Conservation (phyloP, 2,113 vertebrate genomes). For the Psammodynastes pulverulentus region DNA sequence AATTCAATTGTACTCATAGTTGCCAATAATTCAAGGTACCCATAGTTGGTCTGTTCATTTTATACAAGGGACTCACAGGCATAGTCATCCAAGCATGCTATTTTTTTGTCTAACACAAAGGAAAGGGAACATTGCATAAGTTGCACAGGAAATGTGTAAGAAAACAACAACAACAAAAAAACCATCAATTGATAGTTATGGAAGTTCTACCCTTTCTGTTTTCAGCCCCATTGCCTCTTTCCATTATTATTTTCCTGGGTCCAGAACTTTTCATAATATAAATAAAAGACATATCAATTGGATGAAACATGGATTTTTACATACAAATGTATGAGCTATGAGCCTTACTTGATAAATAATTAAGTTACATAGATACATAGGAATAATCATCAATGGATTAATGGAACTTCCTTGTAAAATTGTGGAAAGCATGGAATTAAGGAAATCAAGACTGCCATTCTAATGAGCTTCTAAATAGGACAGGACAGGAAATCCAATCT, state of each 20-base stretch:
- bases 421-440: background rate
- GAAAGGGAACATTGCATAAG: background rate
- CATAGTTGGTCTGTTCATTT: background rate
- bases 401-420: background rate
- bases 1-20: too few species aligned
- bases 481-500: background rate
- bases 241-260: background rate
- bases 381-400: background rate
- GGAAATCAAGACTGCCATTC: background rate
- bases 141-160: background rate
- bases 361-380: background rate
- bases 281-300: background rate
- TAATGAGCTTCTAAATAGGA: background rate
- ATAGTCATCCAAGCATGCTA: background rate
- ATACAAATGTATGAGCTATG: background rate
- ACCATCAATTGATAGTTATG: background rate
- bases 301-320: background rate
- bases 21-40: background rate
- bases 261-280: background rate
- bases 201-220: background rate
- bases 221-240: background rate
- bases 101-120: background rate
- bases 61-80: background rate
- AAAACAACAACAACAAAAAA: background rate
- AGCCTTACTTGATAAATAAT: background rate